Percentiles rank a stretch among this genome's conserved stretches.
phyloP scores from a whole-genome alignment of 2,113 vertebrate genomes.

The Epinephelus lanceolatus region DNA sequence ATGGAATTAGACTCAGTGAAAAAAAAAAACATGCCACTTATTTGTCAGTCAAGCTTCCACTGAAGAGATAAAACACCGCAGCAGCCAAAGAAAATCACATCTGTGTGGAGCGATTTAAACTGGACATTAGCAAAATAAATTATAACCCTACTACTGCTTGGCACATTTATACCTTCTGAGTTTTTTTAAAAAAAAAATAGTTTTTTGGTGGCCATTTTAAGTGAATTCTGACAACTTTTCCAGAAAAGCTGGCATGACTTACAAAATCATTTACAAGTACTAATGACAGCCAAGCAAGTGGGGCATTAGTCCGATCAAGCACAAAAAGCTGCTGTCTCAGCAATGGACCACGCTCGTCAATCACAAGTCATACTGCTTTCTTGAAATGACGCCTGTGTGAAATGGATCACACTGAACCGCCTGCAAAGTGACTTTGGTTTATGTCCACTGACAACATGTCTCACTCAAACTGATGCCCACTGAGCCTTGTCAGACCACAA shows the following conservation, averaged over 20 bases:
- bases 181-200: neutral
- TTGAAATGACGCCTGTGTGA: conserved; percentile 28
- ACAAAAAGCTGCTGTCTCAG: neutral
- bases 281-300: conserved; percentile 13
- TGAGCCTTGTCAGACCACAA: conserved; percentile 41
- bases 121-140: neutral
- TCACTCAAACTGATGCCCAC: conserved; percentile 31
- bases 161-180: neutral
- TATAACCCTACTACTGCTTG: neutral
- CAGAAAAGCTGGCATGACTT: conserved; percentile 3
- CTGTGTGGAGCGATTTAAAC: neutral
- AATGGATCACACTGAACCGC: conserved; percentile 22
- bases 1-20: no score
- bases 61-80: no score
- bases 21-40: no score
- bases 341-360: neutral
- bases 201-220: neutral
- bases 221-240: conserved; percentile 15
- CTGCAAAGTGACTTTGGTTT: conserved; percentile 45
- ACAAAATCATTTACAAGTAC: conserved; percentile 16
- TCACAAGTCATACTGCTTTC: neutral
- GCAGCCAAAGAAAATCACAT: no score
- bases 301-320: neutral
- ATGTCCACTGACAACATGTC: conserved; percentile 39
- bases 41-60: no score